phyloP scores from a whole-genome alignment of 1,140 invertebrate genomes.

The Ruditapes philippinarum region DNA sequence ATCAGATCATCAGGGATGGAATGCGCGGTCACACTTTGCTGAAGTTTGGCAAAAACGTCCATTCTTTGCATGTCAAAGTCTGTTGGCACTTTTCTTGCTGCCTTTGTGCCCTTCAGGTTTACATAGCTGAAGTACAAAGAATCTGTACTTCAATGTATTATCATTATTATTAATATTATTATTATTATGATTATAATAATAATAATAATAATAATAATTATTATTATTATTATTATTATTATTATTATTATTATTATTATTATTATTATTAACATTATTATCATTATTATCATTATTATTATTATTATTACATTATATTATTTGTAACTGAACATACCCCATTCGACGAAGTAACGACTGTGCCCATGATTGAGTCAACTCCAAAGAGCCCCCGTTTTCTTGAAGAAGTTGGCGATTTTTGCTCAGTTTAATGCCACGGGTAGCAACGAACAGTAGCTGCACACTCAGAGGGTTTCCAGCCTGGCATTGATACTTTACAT shows the following conservation, averaged over 20 bases:
- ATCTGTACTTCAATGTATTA: too few relatives aligned
- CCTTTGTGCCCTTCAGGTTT: background rate
- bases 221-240: too few relatives aligned
- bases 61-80: background rate
- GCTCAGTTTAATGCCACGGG: background rate
- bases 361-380: background rate
- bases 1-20: background rate
- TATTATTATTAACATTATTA: too few relatives aligned
- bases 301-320: too few relatives aligned
- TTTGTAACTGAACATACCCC: background rate
- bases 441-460: background rate
- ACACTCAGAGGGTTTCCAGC: background rate
- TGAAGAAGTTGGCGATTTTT: background rate
- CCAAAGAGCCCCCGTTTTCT: background rate
- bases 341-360: background rate
- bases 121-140: too few relatives aligned
- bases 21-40: background rate
- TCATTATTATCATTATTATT: too few relatives aligned
- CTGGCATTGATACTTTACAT: background rate
- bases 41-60: background rate
- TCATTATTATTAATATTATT: too few relatives aligned
- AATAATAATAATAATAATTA: too few relatives aligned
- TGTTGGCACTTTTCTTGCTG: background rate
- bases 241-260: too few relatives aligned
- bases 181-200: too few relatives aligned